phyloP scores from a whole-genome alignment of 92 coral and sea anemone species.

The Epizoanthus fatuus region DNA sequence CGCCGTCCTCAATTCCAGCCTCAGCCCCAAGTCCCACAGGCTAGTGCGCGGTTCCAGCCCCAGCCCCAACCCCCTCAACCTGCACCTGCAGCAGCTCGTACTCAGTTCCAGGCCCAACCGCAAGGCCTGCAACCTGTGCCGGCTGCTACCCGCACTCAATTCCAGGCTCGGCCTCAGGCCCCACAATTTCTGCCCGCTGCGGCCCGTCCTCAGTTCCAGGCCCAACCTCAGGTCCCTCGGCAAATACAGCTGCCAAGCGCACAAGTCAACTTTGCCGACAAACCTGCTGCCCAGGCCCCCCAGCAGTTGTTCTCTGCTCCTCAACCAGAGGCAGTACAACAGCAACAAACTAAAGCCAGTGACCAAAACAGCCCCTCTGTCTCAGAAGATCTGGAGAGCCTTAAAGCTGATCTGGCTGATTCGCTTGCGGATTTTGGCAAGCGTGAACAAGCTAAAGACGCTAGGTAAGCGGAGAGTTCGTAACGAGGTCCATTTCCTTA shows the following conservation, averaged over 20 bases:
- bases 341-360: neutral
- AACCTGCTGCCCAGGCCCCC: neutral
- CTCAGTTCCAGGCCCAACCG: constrained; percentile 14
- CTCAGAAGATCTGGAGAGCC: constrained; percentile 40
- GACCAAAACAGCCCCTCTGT: neutral
- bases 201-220: neutral
- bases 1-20: neutral
- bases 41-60: constrained; percentile 1
- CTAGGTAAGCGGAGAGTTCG: neutral
- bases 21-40: constrained; percentile 12
- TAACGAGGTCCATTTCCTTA: neutral
- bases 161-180: constrained; percentile 1
- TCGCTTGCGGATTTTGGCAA: constrained; percentile 33
- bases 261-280: neutral
- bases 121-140: neutral
- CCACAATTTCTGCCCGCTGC: neutral
- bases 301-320: neutral
- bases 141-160: neutral
- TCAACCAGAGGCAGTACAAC: neutral
- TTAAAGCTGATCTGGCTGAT: constrained; percentile 36
- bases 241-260: neutral
- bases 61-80: neutral
- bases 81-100: neutral
- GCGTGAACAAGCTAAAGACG: neutral
- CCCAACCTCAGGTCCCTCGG: constrained; percentile 4